Percentiles rank a stretch among this genome's conserved stretches.
phyloP scores from a whole-genome alignment of 2,113 vertebrate species.

The Otus sunia region DNA sequence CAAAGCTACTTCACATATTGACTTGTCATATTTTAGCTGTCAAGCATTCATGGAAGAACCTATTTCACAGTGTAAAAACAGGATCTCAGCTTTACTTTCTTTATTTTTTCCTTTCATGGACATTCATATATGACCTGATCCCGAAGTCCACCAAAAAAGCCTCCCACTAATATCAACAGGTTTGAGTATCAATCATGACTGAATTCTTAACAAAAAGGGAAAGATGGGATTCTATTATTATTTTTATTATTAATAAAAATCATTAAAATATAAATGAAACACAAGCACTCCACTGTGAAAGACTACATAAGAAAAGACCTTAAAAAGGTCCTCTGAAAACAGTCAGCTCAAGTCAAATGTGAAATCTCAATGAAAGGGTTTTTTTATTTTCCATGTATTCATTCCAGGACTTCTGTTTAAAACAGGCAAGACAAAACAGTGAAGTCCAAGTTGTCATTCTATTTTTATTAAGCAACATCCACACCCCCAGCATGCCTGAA shows the following conservation, averaged over 20 bases:
- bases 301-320: not conserved
- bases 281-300: not conserved
- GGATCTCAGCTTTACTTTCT: not conserved
- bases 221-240: not conserved
- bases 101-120: not conserved
- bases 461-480: conserved; percentile 32
- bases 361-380: not conserved
- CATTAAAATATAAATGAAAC: conserved; percentile 23
- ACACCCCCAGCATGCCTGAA: not conserved
- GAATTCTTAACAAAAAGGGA: not conserved
- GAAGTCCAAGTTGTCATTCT: not conserved
- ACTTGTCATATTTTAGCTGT: not conserved
- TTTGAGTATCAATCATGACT: not conserved
- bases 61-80: not conserved
- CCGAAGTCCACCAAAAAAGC: not conserved
- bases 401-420: not conserved
- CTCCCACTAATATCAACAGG: not conserved
- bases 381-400: not conserved
- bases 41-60: not conserved
- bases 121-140: not conserved
- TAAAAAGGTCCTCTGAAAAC: not conserved
- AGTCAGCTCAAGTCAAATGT: not conserved
- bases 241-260: not conserved
- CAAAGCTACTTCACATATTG: not conserved
- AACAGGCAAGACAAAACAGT: not conserved